These are phyloP conservation scores for Macquaria ambigua DNA, from an alignment of 2,113 vertebrate species.

Conservation along the genomic window DNA sequence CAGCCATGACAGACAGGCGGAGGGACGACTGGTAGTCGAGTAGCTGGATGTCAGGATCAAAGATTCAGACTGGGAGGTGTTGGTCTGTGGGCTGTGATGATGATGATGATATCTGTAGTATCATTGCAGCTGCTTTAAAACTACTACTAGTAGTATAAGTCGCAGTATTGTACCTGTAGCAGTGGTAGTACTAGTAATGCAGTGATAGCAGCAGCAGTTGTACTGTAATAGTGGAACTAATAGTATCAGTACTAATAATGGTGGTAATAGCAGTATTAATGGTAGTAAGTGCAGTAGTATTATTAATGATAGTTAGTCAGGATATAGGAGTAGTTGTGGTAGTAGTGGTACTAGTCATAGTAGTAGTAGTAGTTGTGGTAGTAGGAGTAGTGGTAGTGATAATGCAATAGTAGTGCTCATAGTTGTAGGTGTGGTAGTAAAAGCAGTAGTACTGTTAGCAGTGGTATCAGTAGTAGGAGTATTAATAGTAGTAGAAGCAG, in stretches of 20 bases:
- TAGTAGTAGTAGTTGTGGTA: neutral
- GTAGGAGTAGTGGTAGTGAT: neutral
- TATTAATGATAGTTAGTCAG: neutral
- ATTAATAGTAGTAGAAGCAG: neutral
- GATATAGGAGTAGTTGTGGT: neutral
- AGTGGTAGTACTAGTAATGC: too few relatives aligned
- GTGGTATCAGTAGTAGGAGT: neutral
- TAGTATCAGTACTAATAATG: too few relatives aligned
- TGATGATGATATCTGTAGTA: neutral
- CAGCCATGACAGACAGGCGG: conserved; percentile 39
- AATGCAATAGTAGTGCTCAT: neutral
- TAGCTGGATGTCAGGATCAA: conserved; percentile 18
- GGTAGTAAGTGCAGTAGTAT: neutral
- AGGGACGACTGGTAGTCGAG: neutral
- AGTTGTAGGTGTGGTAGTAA: neutral
- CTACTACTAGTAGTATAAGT: too few relatives aligned
- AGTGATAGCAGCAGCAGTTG: too few relatives aligned
- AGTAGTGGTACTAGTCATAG: neutral
- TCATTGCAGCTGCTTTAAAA: neutral
- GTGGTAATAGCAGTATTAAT: too few relatives aligned
- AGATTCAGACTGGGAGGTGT: neutral
- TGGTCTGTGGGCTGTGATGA: neutral
- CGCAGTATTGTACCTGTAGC: too few relatives aligned
- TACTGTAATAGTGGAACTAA: too few relatives aligned
- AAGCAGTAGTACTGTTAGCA: neutral